Conservation (phyloP, 2,888 invertebrate species). For the Spisula solida region DNA sequence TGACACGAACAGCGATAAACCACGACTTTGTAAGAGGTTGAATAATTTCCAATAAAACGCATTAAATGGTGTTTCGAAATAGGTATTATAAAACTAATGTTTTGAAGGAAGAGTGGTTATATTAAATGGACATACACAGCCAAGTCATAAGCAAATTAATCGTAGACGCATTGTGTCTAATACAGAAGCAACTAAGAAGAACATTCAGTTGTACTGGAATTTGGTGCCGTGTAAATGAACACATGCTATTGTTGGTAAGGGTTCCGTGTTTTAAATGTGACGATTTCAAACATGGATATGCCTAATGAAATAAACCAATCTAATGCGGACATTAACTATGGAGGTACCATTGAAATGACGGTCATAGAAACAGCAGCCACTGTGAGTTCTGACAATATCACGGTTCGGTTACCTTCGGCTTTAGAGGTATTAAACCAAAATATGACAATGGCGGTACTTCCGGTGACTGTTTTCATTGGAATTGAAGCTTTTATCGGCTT, state of each 20-base stretch:
- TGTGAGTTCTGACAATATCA: not conserved
- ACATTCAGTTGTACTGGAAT: not conserved
- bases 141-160: no score
- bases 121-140: no score
- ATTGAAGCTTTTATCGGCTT: slow-evolving; percentile 56
- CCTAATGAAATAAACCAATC: not conserved
- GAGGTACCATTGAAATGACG: not conserved
- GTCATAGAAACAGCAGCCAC: not conserved
- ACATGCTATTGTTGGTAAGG: no score
- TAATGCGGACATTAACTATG: not conserved
- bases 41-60: no score
- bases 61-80: no score
- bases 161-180: not conserved
- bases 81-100: no score
- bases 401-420: not conserved
- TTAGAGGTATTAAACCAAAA: slow-evolving; percentile 45
- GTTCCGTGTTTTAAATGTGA: not conserved
- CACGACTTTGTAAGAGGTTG: no score
- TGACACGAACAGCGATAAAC: no score
- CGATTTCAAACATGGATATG: not conserved
- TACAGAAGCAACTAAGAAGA: not conserved
- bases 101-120: no score
- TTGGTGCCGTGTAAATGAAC: not conserved
- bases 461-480: slow-evolving; percentile 66
- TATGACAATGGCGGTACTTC: slow-evolving; percentile 55